phyloP scores from a whole-genome alignment of 2,113 vertebrate species.

The Paratilapia polleni region DNA sequence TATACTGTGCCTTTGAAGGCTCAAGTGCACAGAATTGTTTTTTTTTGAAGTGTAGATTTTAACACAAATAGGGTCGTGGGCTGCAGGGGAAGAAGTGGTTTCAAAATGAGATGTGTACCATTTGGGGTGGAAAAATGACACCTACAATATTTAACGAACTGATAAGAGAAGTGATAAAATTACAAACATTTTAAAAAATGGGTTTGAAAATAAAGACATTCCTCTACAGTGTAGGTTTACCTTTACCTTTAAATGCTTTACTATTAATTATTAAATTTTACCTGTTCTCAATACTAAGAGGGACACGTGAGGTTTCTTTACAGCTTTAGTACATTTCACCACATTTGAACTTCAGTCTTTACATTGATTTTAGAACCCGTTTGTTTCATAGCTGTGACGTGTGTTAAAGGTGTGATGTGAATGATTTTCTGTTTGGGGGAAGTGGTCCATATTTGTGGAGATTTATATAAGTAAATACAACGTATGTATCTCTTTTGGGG shows the following conservation, averaged over 20 bases:
- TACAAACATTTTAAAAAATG: not conserved
- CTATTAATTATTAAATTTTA: not conserved
- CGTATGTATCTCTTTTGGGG: not conserved
- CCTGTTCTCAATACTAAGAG: not conserved
- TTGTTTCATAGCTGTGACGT: not conserved
- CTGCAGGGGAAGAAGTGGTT: slow-evolving; percentile 28
- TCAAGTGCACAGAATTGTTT: not conserved
- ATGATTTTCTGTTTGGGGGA: not conserved
- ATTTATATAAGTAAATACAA: not conserved
- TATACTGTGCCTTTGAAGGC: not conserved
- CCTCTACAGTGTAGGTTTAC: not conserved
- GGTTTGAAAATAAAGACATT: not conserved
- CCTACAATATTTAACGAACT: slow-evolving; percentile 5
- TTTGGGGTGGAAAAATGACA: slow-evolving; percentile 21
- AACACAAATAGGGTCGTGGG: not conserved
- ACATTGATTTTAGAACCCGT: not conserved
- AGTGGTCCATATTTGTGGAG: not conserved
- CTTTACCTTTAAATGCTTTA: not conserved
- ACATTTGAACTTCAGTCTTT: not conserved
- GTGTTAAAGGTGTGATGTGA: not conserved
- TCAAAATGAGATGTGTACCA: slow-evolving; percentile 31
- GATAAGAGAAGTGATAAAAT: slow-evolving; percentile 14
- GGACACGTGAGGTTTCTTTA: not conserved
- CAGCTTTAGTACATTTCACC: not conserved
- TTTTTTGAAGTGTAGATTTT: not conserved